phyloP scores from a whole-genome alignment of 2,888 invertebrate species.

The Phania funesta region DNA sequence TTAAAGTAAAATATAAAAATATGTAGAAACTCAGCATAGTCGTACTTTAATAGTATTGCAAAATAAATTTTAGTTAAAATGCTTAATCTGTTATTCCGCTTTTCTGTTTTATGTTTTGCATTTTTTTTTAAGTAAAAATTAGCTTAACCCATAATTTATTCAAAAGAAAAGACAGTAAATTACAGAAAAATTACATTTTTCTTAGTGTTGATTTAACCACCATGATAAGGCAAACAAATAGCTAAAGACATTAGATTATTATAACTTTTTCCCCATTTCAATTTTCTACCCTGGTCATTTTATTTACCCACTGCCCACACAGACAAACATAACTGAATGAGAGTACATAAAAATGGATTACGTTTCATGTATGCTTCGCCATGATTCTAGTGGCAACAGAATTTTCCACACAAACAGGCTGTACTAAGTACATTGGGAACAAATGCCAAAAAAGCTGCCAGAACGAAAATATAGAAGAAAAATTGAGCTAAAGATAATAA shows the following conservation, averaged over 20 bases:
- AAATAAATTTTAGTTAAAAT: too few relatives aligned
- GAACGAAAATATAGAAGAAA: constrained; percentile 16
- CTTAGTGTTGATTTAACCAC: constrained; percentile 47
- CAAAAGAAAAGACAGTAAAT: constrained; percentile 27
- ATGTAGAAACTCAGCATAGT: too few relatives aligned
- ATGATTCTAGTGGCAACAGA: not conserved
- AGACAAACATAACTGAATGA: not conserved
- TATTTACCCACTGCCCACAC: not conserved
- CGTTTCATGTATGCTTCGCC: constrained; percentile 9
- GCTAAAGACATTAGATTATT: constrained; percentile 34
- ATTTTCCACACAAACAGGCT: constrained; percentile 3
- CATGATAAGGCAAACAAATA: constrained; percentile 59
- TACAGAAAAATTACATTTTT: constrained; percentile 38
- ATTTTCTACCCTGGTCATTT: constrained; percentile 23
- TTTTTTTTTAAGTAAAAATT: not conserved
- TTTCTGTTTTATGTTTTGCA: too few relatives aligned
- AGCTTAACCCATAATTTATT: not conserved
- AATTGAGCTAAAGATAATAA: constrained; percentile 75
- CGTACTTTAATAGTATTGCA: too few relatives aligned
- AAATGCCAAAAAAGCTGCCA: constrained; percentile 30
- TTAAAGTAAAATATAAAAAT: too few relatives aligned
- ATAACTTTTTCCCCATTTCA: constrained; percentile 15
- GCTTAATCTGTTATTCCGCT: too few relatives aligned
- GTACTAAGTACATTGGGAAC: not conserved
- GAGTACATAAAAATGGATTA: constrained; percentile 39